These are phyloP conservation scores for Elephantulus edwardii DNA, from an alignment of 2,113 vertebrate genomes.

Conservation along the genomic window DNA sequence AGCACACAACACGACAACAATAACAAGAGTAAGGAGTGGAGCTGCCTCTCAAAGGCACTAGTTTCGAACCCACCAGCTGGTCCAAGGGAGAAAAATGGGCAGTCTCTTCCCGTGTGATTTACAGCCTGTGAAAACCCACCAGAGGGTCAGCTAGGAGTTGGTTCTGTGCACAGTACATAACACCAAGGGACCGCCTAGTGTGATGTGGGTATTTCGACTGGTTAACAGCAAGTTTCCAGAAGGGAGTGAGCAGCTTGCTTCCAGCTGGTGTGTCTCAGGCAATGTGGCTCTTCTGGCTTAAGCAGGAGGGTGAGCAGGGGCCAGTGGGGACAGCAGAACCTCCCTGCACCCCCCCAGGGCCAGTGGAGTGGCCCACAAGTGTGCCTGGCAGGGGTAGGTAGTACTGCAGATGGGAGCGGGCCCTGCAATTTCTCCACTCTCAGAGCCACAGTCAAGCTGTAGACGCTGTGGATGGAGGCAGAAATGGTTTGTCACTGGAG, in stretches of 20 bases:
- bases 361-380: not conserved
- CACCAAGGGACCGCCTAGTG: no score
- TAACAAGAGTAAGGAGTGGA: no score
- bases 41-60: no score
- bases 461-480: not conserved
- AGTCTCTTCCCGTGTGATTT: no score
- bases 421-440: not conserved
- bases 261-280: not conserved
- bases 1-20: no score
- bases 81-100: no score
- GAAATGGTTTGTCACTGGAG: not conserved
- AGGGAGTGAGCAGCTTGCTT: not conserved
- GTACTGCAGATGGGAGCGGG: not conserved
- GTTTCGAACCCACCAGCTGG: no score
- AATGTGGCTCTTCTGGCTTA: not conserved
- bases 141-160: no score
- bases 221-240: not conserved
- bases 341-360: not conserved
- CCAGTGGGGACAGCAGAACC: no score
- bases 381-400: not conserved
- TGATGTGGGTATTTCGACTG: not conserved
- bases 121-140: no score
- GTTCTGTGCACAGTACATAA: no score
- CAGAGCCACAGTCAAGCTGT: not conserved
- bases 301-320: not conserved